phyloP scores from a whole-genome alignment of 2,797 vertebrate genomes.

The Labroides dimidiatus region DNA sequence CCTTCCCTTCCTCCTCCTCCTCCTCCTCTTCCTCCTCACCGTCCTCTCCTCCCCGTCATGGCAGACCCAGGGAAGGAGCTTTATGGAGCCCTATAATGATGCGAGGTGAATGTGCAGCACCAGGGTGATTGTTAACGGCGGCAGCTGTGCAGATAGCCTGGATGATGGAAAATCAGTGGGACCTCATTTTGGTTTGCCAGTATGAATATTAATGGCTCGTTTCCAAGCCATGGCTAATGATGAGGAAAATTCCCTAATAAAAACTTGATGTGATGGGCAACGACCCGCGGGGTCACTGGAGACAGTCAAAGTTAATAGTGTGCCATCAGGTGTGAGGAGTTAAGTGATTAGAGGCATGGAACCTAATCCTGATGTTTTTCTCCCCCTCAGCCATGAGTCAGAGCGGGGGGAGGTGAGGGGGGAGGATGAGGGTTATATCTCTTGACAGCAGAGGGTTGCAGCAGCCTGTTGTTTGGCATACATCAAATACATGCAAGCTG shows the following conservation, averaged over 20 bases:
- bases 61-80: conserved; percentile 57
- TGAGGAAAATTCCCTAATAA: conserved; percentile 90
- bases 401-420: conserved; percentile 35
- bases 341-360: conserved; percentile 85
- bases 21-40: conserved; percentile 39
- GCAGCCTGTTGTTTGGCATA: conserved; percentile 39
- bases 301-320: conserved; percentile 88
- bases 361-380: conserved; percentile 79
- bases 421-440: conserved; percentile 66
- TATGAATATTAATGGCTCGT: conserved; percentile 88
- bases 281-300: conserved; percentile 85
- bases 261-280: conserved; percentile 89
- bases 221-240: conserved; percentile 86
- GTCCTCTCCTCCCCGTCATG: conserved; percentile 60
- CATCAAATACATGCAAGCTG: conserved; percentile 29
- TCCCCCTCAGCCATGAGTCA: conserved; percentile 64
- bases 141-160: conserved; percentile 78
- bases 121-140: conserved; percentile 74
- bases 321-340: conserved; percentile 86
- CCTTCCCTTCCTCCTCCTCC: conserved; percentile 34
- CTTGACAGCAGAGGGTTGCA: conserved; percentile 57
- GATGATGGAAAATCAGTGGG: conserved; percentile 84
- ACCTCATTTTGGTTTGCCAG: conserved; percentile 79
- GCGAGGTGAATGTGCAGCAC: conserved; percentile 70
- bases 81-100: conserved; percentile 78